Evolutionary conservation across 2,797 vertebrate species (phyloP), one percentile per base, ranked within the genome.

Genomic region (Rhabdomys pumilio): DNA sequence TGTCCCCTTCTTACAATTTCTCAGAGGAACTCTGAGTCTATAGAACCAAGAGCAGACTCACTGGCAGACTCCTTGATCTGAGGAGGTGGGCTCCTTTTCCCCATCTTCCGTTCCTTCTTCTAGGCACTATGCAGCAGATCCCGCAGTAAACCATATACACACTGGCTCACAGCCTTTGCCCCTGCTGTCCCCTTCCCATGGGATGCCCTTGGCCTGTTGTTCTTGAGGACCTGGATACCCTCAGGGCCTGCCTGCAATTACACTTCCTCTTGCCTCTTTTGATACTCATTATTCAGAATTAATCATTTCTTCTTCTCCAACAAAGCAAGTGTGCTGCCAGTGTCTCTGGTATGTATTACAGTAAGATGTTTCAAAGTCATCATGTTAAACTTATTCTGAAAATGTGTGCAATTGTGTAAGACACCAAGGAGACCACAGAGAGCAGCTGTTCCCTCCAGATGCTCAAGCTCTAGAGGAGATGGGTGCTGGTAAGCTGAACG

Each of bases 11-110:
- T 92, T 38, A 50, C 6, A n/a, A 17, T 75, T 91, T 90, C 84
- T 90, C 90, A 65, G 77, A 84, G 65, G 12, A n/a, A 82, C 92
- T 90, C 94, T 93, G 87, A 9, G 50, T 87, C 80, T 34, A 29
- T 5, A 44, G 79, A 82, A 41, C 82, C 89, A 91, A 95, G 76
- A 76, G 19, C 79, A 85, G 61, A 85, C 63, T 79, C 91, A 53
- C 57, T 59, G 79, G 41, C 15, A 0, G 76, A 93, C 47, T 82
- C 65, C 63, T 94, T 72, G 65, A 59, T 80, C 50, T 47, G 11
- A 50, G 14, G n/a, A 79, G 0, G 15, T 10, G 2, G 6, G 57
- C 44, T 83, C 34, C 89, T 73, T 84, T 13, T 22, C 69, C 53
- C 69, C 38, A 17, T 59, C 44, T 91, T 24, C n/a, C 5, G 0